phyloP scores from a whole-genome alignment of 1,140 invertebrate species.

The Panulirus ornatus region DNA sequence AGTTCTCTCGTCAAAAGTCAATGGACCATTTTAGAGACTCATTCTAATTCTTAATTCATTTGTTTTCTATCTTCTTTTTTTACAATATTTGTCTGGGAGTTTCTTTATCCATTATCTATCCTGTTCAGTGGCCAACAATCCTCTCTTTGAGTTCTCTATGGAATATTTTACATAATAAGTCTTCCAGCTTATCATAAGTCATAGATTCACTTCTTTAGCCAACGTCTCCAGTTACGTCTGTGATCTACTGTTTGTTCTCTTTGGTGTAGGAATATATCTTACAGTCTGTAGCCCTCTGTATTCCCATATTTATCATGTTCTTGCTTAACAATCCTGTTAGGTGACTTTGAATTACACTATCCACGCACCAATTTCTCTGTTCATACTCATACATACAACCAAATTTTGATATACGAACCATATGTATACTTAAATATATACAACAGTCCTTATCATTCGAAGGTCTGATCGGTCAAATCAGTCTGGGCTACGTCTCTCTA shows the following conservation, averaged over 20 bases:
- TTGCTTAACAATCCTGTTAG: no score
- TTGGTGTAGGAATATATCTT: no score
- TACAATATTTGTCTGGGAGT: neutral
- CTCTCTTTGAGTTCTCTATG: neutral
- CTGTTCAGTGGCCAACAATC: neutral
- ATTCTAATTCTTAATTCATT: neutral
- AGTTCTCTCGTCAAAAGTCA: neutral
- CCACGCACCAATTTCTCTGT: neutral
- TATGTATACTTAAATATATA: no score
- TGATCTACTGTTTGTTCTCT: neutral
- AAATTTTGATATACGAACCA: no score
- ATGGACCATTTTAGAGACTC: neutral
- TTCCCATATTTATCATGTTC: no score
- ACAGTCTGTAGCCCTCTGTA: no score
- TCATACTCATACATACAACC: no score
- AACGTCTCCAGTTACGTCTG: neutral
- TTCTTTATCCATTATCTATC: neutral
- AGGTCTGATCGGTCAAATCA: no score
- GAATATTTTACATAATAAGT: neutral
- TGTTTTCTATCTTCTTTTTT: neutral
- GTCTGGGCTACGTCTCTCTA: no score
- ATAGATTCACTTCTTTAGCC: neutral
- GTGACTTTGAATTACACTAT: no score
- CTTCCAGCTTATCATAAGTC: neutral
- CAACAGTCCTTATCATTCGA: no score